These are phyloP conservation scores for Heliconius ismenius DNA, from an alignment of 2,888 invertebrate species.

Conservation along the genomic window DNA sequence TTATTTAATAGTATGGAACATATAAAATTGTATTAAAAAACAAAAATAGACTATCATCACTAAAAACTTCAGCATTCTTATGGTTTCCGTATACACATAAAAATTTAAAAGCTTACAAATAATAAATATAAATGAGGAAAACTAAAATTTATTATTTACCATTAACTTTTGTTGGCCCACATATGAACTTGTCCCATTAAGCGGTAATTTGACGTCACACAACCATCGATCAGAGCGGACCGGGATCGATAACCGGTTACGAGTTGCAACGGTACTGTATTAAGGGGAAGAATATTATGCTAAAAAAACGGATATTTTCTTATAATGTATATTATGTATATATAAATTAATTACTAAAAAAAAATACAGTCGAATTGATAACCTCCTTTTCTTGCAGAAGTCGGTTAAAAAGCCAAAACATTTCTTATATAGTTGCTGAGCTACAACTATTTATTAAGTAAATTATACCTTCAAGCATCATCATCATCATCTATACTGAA, in stretches of 20 bases:
- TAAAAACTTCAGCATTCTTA: background rate
- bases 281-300: conserved; percentile 25
- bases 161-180: conserved; percentile 37
- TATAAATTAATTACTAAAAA: background rate
- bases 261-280: conserved; percentile 46
- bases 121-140: background rate
- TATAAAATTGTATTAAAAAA: background rate
- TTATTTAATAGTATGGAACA: no score
- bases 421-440: background rate
- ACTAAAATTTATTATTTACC: background rate
- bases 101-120: background rate
- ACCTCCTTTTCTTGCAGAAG: no score
- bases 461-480: background rate
- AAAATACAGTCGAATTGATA: no score
- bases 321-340: background rate
- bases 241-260: conserved; percentile 43
- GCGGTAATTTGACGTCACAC: conserved; percentile 46
- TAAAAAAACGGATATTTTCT: background rate
- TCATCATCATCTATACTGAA: no score
- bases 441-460: background rate
- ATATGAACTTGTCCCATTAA: conserved; percentile 41
- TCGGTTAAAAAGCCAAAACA: no score
- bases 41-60: background rate
- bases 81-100: background rate
- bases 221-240: conserved; percentile 45